Evolutionary conservation across 23 tunicate species (phyloP).

Genomic region (Trididemnum nubilum): DNA sequence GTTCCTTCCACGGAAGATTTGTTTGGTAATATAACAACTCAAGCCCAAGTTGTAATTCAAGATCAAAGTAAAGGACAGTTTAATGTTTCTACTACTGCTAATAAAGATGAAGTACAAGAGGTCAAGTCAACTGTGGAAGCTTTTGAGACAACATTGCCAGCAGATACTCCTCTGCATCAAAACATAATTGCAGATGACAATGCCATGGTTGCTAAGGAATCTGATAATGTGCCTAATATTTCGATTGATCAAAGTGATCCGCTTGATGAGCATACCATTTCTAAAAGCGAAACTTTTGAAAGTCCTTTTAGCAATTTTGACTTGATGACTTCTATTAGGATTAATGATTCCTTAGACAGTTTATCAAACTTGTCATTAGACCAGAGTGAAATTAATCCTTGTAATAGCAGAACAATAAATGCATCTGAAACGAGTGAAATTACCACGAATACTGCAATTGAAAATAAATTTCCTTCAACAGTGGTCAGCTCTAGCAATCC

Average conservation of each 20-base stretch:
- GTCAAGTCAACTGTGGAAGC: not conserved
- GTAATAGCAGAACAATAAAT: too few relatives aligned
- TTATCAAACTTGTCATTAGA: slow-evolving; percentile 46
- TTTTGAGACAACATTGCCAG: not conserved
- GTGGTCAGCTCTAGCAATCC: not conserved
- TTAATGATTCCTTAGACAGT: slow-evolving; percentile 51
- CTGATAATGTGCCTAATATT: too few relatives aligned
- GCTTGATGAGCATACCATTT: not conserved
- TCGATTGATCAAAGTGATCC: not conserved
- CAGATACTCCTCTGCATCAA: not conserved
- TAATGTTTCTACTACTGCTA: not conserved
- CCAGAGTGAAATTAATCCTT: not conserved
- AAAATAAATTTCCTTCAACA: too few relatives aligned
- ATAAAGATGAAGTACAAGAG: not conserved
- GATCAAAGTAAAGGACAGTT: not conserved
- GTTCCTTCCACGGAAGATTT: slow-evolving; percentile 44
- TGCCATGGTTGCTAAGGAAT: not conserved
- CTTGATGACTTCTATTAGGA: slow-evolving; percentile 34
- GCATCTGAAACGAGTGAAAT: too few relatives aligned
- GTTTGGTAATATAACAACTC: slow-evolving; percentile 17
- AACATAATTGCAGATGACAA: not conserved
- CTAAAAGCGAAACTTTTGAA: not conserved
- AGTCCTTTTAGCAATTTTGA: slow-evolving; percentile 8
- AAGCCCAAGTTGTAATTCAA: not conserved
- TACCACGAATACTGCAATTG: not conserved